Evolutionary conservation across 2,888 invertebrate species (phyloP).

Genomic region (Malthinus flaveolus): DNA sequence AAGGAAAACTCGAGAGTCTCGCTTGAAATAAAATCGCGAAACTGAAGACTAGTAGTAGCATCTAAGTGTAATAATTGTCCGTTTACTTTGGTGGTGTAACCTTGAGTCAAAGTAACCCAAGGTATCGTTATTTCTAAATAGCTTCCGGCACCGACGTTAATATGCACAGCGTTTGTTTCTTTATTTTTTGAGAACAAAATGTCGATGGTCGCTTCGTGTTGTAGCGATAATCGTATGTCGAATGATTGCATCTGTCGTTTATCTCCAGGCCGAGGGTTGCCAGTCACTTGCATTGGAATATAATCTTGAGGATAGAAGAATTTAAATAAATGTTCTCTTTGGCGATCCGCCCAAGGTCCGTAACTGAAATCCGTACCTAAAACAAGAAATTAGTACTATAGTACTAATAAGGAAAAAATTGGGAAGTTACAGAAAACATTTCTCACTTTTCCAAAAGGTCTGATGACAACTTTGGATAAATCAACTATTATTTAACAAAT

Average conservation of each 20-base stretch:
- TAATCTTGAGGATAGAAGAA: constrained; percentile 95
- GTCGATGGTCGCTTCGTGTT: constrained; percentile 93
- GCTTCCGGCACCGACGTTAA: constrained; percentile 93
- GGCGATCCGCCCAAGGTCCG: constrained; percentile 98
- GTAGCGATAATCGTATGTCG: constrained; percentile 86
- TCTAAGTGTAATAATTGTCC: constrained; percentile 94
- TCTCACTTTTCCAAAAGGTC: background rate
- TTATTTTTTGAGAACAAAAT: constrained; percentile 93
- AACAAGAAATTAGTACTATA: constrained; percentile 9
- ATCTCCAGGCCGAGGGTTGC: constrained; percentile 84
- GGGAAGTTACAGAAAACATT: background rate
- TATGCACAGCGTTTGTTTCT: constrained; percentile 96
- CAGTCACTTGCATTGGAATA: constrained; percentile 77
- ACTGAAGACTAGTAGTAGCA: constrained; percentile 92
- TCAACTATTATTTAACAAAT: too few relatives aligned
- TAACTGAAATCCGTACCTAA: constrained; percentile 88
- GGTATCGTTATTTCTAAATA: constrained; percentile 96
- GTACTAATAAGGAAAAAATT: background rate
- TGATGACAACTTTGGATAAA: too few relatives aligned
- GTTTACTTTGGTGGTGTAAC: constrained; percentile 87
- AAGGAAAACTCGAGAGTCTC: constrained; percentile 94
- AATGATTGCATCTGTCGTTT: constrained; percentile 87
- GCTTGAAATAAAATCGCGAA: constrained; percentile 89
- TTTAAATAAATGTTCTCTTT: constrained; percentile 91
- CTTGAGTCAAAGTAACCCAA: constrained; percentile 86